phyloP scores from a whole-genome alignment of 2,113 vertebrate genomes.

The Oostethus manadensis region DNA sequence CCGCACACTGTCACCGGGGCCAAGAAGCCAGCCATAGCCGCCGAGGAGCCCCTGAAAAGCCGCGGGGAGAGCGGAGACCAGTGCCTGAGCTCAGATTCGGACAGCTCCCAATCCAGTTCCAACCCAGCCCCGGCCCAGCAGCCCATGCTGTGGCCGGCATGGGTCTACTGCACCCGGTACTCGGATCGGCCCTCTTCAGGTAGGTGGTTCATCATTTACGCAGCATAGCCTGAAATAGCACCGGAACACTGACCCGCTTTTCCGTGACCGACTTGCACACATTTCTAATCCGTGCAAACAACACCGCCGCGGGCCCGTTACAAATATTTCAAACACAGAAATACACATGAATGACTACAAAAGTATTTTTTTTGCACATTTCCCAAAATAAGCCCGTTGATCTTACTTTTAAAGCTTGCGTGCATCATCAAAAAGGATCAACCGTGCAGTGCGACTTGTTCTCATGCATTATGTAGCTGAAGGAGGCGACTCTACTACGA shows the following conservation, averaged over 20 bases:
- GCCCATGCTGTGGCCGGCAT: slow-evolving; percentile 95
- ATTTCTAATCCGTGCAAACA: too few species aligned
- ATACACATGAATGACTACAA: too few species aligned
- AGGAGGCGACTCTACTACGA: slow-evolving; percentile 61
- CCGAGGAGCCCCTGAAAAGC: slow-evolving; percentile 79
- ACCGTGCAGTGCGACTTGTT: slow-evolving; percentile 63
- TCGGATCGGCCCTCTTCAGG: slow-evolving; percentile 98
- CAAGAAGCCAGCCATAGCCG: slow-evolving; percentile 75
- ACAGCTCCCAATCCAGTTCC: slow-evolving; percentile 90
- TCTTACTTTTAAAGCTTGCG: background rate
- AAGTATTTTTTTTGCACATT: background rate
- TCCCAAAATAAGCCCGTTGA: too few species aligned
- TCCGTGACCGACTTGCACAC: slow-evolving; percentile 61
- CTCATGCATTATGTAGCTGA: slow-evolving; percentile 67
- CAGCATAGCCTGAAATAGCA: slow-evolving; percentile 56
- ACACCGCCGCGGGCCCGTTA: too few species aligned
- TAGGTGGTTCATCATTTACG: slow-evolving; percentile 61
- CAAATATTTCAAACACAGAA: too few species aligned
- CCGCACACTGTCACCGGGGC: slow-evolving; percentile 68
- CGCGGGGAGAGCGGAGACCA: slow-evolving; percentile 79
- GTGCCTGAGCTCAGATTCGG: slow-evolving; percentile 94
- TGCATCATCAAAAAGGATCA: background rate
- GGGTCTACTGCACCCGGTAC: slow-evolving; percentile 98
- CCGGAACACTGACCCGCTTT: slow-evolving; percentile 64
- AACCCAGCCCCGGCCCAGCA: slow-evolving; percentile 73